phyloP scores from a whole-genome alignment of 2,888 invertebrate genomes.

The Leucoptera coffeella region DNA sequence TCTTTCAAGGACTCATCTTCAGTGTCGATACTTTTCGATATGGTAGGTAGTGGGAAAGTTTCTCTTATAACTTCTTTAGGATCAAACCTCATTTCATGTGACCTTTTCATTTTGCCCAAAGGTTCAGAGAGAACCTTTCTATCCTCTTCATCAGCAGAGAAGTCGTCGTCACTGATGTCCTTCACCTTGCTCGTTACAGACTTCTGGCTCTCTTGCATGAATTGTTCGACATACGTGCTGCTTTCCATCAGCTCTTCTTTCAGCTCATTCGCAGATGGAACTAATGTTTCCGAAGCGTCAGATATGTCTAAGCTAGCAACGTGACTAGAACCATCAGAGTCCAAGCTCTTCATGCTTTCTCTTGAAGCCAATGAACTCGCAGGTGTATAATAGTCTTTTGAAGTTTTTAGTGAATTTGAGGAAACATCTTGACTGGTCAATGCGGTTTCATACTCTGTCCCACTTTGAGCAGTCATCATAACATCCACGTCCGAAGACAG shows the following conservation, averaged over 20 bases:
- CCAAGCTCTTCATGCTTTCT: constrained; percentile 84
- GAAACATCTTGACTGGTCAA: constrained; percentile 74
- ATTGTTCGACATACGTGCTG: constrained; percentile 52
- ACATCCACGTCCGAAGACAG: constrained; percentile 83
- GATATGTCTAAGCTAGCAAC: constrained; percentile 86
- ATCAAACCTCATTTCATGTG: constrained; percentile 85
- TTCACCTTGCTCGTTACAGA: constrained; percentile 23
- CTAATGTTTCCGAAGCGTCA: constrained; percentile 87
- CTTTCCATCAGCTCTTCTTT: constrained; percentile 67
- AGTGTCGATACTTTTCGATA: constrained; percentile 33
- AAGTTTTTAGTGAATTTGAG: constrained; percentile 64
- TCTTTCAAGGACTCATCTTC: constrained; percentile 36
- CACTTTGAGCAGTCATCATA: constrained; percentile 65
- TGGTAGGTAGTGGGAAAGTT: constrained; percentile 28
- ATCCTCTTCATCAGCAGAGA: constrained; percentile 54
- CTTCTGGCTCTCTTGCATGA: constrained; percentile 34
- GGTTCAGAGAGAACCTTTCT: constrained; percentile 42
- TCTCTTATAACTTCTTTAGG: constrained; percentile 54
- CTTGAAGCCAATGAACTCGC: constrained; percentile 82
- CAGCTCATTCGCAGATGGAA: constrained; percentile 81
- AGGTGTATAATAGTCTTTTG: constrained; percentile 82
- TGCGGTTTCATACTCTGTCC: constrained; percentile 84
- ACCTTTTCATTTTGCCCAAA: constrained; percentile 76
- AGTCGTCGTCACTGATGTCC: constrained; percentile 43
- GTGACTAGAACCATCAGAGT: constrained; percentile 85